Evolutionary conservation across 1,140 invertebrate genomes (phyloP).

Genomic region (Hyposmocoma kahamanoa): DNA sequence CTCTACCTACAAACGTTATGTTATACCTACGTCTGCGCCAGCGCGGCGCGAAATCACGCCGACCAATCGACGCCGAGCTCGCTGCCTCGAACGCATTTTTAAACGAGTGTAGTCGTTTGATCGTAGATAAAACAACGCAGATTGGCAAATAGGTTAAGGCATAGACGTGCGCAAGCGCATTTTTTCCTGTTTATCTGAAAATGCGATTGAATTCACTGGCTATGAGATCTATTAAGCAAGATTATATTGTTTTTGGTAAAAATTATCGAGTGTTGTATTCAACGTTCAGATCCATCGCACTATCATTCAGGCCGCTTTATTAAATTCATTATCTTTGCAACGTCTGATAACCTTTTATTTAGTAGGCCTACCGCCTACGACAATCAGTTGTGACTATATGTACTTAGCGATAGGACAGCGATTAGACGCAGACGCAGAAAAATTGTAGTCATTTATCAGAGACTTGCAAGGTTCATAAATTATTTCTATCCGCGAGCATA

Average conservation of each 20-base stretch:
- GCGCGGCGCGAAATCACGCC: background rate
- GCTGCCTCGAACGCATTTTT: slow-evolving; percentile 16
- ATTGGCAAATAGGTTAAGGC: slow-evolving; percentile 5
- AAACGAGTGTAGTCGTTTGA: slow-evolving; percentile 15
- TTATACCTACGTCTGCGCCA: background rate
- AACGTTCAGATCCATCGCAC: background rate
- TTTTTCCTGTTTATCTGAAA: background rate
- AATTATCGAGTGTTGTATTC: background rate
- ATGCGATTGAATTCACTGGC: no score
- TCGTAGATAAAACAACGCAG: slow-evolving; percentile 11
- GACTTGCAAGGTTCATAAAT: no score
- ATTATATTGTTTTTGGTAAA: background rate
- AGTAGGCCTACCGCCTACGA: no score
- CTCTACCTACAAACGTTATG: background rate
- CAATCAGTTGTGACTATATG: no score
- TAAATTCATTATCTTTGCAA: no score
- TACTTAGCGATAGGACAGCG: no score
- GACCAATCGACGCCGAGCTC: slow-evolving; percentile 3
- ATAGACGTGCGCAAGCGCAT: slow-evolving; percentile 5
- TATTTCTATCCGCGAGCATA: no score
- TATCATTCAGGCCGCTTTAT: background rate
- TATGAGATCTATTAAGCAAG: background rate
- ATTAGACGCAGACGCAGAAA: no score
- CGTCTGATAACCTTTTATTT: no score
- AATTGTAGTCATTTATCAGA: no score